Evolutionary conservation across 2,797 vertebrate genomes (phyloP), one percentile per base, ranked within the genome.

Genomic region (Sebastes vulpes): DNA sequence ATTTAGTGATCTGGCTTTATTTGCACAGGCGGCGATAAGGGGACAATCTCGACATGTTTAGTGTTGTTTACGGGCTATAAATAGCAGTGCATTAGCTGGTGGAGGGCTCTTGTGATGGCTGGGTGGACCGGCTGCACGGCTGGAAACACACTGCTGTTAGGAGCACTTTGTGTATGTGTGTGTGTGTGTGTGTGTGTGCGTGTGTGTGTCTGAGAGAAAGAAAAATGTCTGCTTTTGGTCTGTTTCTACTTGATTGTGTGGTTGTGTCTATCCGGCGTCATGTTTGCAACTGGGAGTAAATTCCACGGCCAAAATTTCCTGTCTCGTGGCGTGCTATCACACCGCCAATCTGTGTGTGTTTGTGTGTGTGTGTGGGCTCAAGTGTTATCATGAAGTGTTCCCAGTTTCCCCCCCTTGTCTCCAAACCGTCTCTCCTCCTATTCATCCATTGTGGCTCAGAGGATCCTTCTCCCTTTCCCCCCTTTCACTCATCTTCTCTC

Each of bases 391-490:
- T 46, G 42, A 46, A 46, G 42, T 57, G 25, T 65, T 70, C 68
- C 57, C 65, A 60, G 50, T 56, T 31, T 35, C 68, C 56, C 65
- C 29, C 66, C 65, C 28, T 72, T 74, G 67, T 72, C 82, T 82
- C 67, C 56, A 84, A 78, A 83, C 72, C 1, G 14, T 89, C 76
- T 84, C 76, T 76, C 81, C 69, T 82, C 75, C 78, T 74, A 73
- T 90, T 90, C 89, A 89, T 90, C 87, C 74, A 82, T 91, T 91
- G 89, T 89, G 85, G 80, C 82, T 65, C 48, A 87, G 89, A 91
- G 75, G 83, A 90, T 90, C 81, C 79, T 77, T 88, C 82, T 82
- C 72, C 67, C 79, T 87, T 89, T 88, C 79, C 83, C 81, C 71
- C 77, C 81, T 87, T 89, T 88, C 83, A 76, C 85, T 89, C 84